A percentile compares a stretch with the other conserved stretches of the same genome.
phyloP scores from a whole-genome alignment of 2,888 invertebrate genomes.

The Pandemis cinnamomeana region DNA sequence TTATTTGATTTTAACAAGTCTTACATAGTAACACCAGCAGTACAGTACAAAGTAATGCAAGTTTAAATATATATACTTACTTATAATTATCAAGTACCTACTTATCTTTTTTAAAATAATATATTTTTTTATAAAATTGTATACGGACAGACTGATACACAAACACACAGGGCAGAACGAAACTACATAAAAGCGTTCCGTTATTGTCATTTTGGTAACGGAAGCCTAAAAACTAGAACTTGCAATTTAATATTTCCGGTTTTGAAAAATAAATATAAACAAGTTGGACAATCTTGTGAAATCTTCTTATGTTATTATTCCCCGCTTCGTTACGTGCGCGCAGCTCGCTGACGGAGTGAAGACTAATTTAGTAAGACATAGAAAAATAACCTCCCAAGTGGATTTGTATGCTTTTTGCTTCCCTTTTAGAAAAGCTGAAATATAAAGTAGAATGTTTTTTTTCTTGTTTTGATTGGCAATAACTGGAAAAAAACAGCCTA shows the following conservation, averaged over 20 bases:
- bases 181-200: too few species aligned
- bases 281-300: not conserved
- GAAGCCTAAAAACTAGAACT: not conserved
- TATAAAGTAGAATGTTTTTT: not conserved
- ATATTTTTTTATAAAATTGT: too few species aligned
- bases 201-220: too few species aligned
- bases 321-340: conserved; percentile 1
- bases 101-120: too few species aligned
- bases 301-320: not conserved
- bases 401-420: not conserved
- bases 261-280: not conserved
- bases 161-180: too few species aligned
- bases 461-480: not conserved
- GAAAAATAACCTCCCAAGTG: not conserved
- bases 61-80: too few species aligned
- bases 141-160: too few species aligned
- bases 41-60: too few species aligned
- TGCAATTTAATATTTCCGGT: not conserved
- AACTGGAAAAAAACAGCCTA: too few species aligned
- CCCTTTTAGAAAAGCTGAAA: not conserved
- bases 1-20: too few species aligned
- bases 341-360: conserved; percentile 9
- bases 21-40: too few species aligned
- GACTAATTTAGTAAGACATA: conserved; percentile 6
- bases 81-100: too few species aligned